Conservation (phyloP, 2,113 vertebrate genomes). For the Mesocricetus auratus region DNA sequence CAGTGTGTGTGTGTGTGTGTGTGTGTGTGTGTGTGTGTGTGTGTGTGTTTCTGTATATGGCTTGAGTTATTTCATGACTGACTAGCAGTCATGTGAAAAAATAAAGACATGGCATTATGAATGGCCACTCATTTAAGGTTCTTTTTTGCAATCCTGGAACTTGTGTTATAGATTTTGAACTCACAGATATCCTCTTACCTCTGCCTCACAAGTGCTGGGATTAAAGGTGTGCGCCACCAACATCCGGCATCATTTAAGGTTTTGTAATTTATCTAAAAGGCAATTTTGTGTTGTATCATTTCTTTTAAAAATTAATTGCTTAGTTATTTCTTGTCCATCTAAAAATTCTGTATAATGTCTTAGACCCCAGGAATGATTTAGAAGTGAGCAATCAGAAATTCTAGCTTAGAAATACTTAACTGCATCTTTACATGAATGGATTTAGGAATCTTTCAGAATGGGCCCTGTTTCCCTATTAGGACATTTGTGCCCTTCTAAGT, state of each 20-base stretch:
- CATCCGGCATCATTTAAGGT: neutral
- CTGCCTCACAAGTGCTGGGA: no score
- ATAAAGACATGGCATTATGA: neutral
- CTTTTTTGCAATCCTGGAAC: no score
- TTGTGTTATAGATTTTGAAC: no score
- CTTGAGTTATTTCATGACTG: neutral
- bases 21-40: neutral
- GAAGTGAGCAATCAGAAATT: neutral
- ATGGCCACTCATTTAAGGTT: neutral
- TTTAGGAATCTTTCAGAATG: neutral
- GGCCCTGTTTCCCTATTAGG: neutral
- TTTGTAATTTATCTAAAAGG: slow-evolving; percentile 27
- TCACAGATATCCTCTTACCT: no score
- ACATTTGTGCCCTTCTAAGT: neutral
- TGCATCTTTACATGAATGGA: neutral
- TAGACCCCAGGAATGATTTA: neutral
- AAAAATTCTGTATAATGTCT: neutral
- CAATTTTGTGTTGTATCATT: neutral
- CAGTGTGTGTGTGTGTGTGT: neutral
- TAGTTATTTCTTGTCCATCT: slow-evolving; percentile 12
- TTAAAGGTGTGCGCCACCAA: no score
- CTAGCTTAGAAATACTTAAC: neutral
- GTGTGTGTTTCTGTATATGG: slow-evolving; percentile 2
- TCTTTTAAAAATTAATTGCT: slow-evolving; percentile 6
- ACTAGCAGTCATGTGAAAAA: neutral